A percentile compares a stretch with the other conserved stretches of the same genome.
These are phyloP conservation scores for Noctua comes DNA, from an alignment of 2,888 invertebrate species.

Conservation along the genomic window DNA sequence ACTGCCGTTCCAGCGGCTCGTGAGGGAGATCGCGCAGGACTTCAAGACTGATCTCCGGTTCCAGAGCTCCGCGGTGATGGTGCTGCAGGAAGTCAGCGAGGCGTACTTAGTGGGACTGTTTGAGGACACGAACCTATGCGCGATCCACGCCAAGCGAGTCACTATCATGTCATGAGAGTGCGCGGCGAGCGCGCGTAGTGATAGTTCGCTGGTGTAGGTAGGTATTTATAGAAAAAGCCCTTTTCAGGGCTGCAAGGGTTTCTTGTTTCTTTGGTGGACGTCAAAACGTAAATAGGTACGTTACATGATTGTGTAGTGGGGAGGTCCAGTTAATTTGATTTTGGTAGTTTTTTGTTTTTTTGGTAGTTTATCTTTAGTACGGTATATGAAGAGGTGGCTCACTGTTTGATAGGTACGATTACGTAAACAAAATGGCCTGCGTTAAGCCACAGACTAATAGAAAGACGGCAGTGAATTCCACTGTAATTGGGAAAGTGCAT, in stretches of 20 bases:
- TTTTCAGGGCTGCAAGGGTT: conserved; percentile 82
- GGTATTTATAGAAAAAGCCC: conserved; percentile 83
- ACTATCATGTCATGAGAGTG: conserved; percentile 84
- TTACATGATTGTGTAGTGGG: not conserved
- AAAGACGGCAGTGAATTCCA: too few relatives aligned
- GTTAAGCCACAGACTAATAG: too few relatives aligned
- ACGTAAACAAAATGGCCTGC: too few relatives aligned
- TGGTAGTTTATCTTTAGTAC: too few relatives aligned
- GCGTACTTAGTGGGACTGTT: conserved; percentile 92
- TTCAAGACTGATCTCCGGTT: conserved; percentile 93
- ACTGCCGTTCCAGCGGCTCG: conserved; percentile 93
- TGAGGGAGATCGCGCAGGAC: conserved; percentile 94
- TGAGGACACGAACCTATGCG: conserved; percentile 94
- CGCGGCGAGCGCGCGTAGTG: conserved; percentile 80
- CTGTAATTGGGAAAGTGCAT: too few relatives aligned
- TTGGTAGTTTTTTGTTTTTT: too few relatives aligned
- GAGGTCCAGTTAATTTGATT: not conserved
- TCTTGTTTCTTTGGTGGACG: conserved; percentile 48
- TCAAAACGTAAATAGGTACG: conserved; percentile 29
- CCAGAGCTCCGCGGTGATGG: conserved; percentile 93
- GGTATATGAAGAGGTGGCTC: too few relatives aligned
- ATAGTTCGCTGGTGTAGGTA: not conserved
- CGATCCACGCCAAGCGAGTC: conserved; percentile 92
- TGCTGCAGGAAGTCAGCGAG: conserved; percentile 91
- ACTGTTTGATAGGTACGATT: too few relatives aligned